Evolutionary conservation across 2,113 vertebrate species (phyloP).

Genomic region (Camelus bactrianus): DNA sequence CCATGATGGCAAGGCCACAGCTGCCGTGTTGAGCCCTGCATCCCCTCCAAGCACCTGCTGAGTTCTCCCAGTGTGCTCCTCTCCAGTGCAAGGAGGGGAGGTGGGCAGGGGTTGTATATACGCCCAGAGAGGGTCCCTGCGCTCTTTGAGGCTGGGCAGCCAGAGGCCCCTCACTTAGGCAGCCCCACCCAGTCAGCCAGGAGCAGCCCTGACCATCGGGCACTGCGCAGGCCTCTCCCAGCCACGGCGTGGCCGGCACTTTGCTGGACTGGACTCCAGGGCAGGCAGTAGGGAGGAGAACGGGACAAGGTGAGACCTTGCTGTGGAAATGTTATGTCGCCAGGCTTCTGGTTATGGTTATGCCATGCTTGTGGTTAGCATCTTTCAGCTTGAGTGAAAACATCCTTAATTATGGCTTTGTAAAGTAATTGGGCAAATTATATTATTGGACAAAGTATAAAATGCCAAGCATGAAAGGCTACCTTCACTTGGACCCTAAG

Average conservation of each 20-base stretch:
- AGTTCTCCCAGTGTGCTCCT: neutral
- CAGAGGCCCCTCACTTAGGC: neutral
- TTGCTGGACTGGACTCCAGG: neutral
- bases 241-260: neutral
- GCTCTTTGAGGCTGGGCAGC: neutral
- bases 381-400: neutral
- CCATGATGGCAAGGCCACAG: neutral
- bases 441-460: neutral
- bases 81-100: neutral
- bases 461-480: neutral
- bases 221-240: neutral
- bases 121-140: neutral
- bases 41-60: neutral
- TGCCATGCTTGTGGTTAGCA: neutral
- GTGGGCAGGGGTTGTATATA: rapidly evolving
- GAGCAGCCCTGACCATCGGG: neutral
- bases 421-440: neutral
- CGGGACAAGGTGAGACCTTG: neutral
- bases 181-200: neutral
- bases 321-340: neutral
- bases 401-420: neutral
- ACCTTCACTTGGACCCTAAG: neutral
- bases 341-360: neutral
- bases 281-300: neutral
- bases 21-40: neutral